Percentiles rank a stretch among this genome's conserved stretches.
phyloP scores from a whole-genome alignment of 2,888 invertebrate genomes.

The Acholoe squamosa region DNA sequence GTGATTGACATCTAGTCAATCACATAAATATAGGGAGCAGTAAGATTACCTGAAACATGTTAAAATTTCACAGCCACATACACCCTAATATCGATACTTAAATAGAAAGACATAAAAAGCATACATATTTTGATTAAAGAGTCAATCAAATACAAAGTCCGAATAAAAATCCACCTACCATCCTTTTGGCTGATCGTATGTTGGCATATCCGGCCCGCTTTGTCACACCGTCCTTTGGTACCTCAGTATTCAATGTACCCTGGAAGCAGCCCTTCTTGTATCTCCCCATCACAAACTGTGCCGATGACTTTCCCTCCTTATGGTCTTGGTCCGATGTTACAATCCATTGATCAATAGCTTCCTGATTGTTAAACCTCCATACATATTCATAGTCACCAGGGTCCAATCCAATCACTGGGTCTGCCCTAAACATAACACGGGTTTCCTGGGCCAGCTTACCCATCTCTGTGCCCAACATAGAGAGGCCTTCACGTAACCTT shows the following conservation, averaged over 20 bases:
- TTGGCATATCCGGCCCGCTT: conserved; percentile 93
- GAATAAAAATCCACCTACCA: conserved; percentile 70
- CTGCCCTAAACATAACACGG: conserved; percentile 85
- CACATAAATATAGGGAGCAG: too few relatives aligned
- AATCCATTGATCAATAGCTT: conserved; percentile 86
- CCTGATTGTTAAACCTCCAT: conserved; percentile 88
- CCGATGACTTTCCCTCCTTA: conserved; percentile 89
- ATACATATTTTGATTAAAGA: neutral
- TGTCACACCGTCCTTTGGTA: conserved; percentile 91
- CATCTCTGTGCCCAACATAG: conserved; percentile 88
- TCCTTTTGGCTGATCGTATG: conserved; percentile 87
- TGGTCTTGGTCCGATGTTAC: conserved; percentile 92
- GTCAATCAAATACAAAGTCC: neutral
- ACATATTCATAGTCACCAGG: conserved; percentile 71
- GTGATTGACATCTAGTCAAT: too few relatives aligned
- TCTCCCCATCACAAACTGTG: conserved; percentile 87
- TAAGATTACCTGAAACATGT: too few relatives aligned
- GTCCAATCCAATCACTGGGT: conserved; percentile 82
- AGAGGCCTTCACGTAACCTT: conserved; percentile 85
- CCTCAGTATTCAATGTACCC: conserved; percentile 84
- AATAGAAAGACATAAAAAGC: neutral
- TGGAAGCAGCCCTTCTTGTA: conserved; percentile 84
- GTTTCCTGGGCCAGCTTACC: conserved; percentile 84
- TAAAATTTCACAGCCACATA: too few relatives aligned
- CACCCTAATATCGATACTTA: too few relatives aligned